These are phyloP conservation scores for Tokudaia muenninki DNA, from an alignment of 2,797 vertebrate genomes.

Conservation along the genomic window DNA sequence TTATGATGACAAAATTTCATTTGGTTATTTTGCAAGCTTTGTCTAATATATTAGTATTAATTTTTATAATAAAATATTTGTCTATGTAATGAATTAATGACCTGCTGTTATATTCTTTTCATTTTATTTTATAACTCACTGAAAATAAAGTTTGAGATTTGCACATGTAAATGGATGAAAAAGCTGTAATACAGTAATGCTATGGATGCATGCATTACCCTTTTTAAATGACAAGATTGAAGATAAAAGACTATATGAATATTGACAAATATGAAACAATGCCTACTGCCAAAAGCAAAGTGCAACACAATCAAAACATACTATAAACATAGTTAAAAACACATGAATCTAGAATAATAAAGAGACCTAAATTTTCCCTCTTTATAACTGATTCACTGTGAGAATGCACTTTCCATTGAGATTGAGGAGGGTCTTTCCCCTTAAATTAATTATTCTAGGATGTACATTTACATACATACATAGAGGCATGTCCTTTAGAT, in stretches of 20 bases:
- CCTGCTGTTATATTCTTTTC: slow-evolving; percentile 6
- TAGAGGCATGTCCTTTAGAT: background rate
- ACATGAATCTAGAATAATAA: background rate
- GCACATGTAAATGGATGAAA: slow-evolving; percentile 15
- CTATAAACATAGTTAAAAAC: background rate
- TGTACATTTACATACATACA: background rate
- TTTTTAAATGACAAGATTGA: slow-evolving; percentile 34
- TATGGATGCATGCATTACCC: background rate
- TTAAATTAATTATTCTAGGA: background rate
- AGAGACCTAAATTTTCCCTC: background rate
- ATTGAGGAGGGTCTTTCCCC: background rate
- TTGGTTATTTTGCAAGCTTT: background rate
- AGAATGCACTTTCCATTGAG: background rate
- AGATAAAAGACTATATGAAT: background rate
- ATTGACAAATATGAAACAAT: background rate
- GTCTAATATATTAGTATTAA: slow-evolving; percentile 47
- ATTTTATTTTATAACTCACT: slow-evolving; percentile 63
- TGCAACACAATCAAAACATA: background rate
- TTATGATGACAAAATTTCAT: slow-evolving; percentile 15
- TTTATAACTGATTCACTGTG: background rate
- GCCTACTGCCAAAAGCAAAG: slow-evolving; percentile 27
- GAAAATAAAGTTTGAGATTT: slow-evolving; percentile 39
- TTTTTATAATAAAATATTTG: slow-evolving; percentile 28
- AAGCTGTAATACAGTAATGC: background rate
- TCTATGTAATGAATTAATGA: slow-evolving; percentile 45